These are phyloP conservation scores for Drosophila nr. fundita DNA, from an alignment of 2,888 invertebrate genomes.

Conservation along the genomic window DNA sequence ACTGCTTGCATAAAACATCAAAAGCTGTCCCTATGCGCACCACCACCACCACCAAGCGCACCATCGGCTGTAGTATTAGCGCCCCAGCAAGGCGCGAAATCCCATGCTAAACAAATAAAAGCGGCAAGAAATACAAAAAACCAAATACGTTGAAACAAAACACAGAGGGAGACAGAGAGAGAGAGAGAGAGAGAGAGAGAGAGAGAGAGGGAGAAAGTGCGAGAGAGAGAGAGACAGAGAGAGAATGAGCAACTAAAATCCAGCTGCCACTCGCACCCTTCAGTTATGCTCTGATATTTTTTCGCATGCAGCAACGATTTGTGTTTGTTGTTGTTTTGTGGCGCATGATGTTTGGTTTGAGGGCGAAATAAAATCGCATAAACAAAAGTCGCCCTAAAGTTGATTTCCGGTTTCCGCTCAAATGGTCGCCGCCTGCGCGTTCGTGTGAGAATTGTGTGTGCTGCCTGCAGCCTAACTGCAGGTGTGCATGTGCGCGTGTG, in stretches of 20 bases:
- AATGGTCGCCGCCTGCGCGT: conserved; percentile 66
- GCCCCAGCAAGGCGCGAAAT: conserved; percentile 44
- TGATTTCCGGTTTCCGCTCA: conserved; percentile 79
- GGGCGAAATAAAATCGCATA: conserved; percentile 62
- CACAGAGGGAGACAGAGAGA: not conserved
- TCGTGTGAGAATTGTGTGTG: conserved; percentile 72
- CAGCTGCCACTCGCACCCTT: conserved; percentile 20
- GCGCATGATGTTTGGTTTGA: conserved; percentile 41
- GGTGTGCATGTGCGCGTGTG: conserved; percentile 36
- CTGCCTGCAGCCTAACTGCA: conserved; percentile 63
- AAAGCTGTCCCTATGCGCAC: conserved; percentile 45
- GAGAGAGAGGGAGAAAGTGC: too few relatives aligned
- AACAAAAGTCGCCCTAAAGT: conserved; percentile 76
- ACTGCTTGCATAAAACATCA: conserved; percentile 73
- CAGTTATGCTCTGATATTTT: conserved; percentile 65
- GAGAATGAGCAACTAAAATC: not conserved
- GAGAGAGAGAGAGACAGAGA: not conserved
- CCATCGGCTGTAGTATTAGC: conserved; percentile 9
- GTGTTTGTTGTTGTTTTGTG: conserved; percentile 23
- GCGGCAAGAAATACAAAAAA: conserved; percentile 31
- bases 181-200: not conserved
- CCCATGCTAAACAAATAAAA: conserved; percentile 66
- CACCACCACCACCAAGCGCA: not conserved
- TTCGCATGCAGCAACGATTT: conserved; percentile 45
- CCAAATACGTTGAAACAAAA: conserved; percentile 24